Evolutionary conservation across 2,888 invertebrate genomes (phyloP).

Genomic region (Dasysyrphus tricinctus): DNA sequence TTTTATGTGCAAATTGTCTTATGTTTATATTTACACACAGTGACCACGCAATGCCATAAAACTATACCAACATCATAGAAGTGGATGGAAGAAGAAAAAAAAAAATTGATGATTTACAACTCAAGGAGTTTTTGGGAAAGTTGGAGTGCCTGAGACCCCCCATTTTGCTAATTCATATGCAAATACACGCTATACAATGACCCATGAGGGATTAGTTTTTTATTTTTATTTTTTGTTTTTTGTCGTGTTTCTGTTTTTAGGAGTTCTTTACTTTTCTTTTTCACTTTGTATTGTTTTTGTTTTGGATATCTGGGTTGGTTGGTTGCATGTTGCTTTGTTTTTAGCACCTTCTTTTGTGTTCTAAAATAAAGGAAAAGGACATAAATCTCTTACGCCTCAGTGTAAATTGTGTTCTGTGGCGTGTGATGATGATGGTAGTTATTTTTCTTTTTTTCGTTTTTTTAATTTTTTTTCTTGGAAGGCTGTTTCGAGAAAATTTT

Average conservation of each 20-base stretch:
- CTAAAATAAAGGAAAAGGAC: constrained; percentile 48
- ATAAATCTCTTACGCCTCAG: constrained; percentile 61
- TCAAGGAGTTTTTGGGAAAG: constrained; percentile 24
- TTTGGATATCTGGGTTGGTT: constrained; percentile 23
- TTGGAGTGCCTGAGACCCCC: constrained; percentile 39
- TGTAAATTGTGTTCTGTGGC: constrained; percentile 45
- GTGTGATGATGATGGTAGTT: constrained; percentile 23
- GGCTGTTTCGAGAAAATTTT: constrained; percentile 41
- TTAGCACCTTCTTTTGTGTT: constrained; percentile 53
- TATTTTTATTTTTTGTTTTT: constrained; percentile 16
- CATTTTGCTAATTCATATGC: constrained; percentile 69
- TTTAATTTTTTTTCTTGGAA: neutral
- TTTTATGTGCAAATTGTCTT: constrained; percentile 46
- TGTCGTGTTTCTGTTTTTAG: constrained; percentile 21
- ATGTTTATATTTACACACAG: constrained; percentile 49
- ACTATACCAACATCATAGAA: constrained; percentile 16
- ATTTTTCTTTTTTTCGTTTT: neutral
- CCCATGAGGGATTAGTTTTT: constrained; percentile 37
- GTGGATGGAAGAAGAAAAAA: neutral
- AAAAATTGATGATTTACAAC: constrained; percentile 32
- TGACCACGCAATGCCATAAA: constrained; percentile 45
- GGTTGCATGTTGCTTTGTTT: constrained; percentile 60
- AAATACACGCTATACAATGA: constrained; percentile 57
- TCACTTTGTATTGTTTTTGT: constrained; percentile 42
- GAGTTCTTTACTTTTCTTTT: constrained; percentile 1